These are phyloP conservation scores for Martes martes DNA, from an alignment of 2,113 vertebrate genomes.

Conservation along the genomic window DNA sequence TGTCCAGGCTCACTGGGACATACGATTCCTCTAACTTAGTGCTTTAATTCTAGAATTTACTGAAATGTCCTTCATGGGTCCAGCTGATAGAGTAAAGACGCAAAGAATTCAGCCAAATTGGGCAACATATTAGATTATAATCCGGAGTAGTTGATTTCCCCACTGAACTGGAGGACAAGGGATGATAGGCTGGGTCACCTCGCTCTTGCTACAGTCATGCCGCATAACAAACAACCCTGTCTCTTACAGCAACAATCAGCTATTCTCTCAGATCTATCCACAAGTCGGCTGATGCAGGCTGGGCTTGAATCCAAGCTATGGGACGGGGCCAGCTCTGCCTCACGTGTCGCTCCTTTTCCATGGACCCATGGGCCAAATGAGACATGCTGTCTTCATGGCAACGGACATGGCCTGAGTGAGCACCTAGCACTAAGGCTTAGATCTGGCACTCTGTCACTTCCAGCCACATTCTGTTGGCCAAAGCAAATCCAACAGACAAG, in stretches of 20 bases:
- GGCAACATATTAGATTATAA: not conserved
- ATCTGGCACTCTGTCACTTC: not conserved
- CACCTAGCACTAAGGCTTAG: not conserved
- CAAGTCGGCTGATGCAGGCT: not conserved
- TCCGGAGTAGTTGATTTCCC: not conserved
- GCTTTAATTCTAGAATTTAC: not conserved
- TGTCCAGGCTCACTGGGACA: too few species aligned
- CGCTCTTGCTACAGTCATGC: not conserved
- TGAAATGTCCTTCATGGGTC: not conserved
- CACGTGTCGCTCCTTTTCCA: not conserved
- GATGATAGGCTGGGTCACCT: not conserved
- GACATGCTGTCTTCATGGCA: rapidly evolving
- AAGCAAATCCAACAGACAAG: not conserved
- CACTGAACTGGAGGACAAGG: not conserved
- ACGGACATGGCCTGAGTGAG: not conserved
- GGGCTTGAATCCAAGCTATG: not conserved
- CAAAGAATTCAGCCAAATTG: not conserved
- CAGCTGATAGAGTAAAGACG: not conserved
- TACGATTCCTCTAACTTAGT: not conserved
- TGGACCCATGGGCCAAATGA: not conserved
- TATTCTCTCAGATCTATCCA: not conserved
- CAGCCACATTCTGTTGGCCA: not conserved
- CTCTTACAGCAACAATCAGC: not conserved
- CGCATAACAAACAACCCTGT: not conserved
- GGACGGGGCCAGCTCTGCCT: not conserved